These are phyloP conservation scores for Elaphurus davidianus DNA, from an alignment of 2,113 vertebrate species.

Conservation along the genomic window DNA sequence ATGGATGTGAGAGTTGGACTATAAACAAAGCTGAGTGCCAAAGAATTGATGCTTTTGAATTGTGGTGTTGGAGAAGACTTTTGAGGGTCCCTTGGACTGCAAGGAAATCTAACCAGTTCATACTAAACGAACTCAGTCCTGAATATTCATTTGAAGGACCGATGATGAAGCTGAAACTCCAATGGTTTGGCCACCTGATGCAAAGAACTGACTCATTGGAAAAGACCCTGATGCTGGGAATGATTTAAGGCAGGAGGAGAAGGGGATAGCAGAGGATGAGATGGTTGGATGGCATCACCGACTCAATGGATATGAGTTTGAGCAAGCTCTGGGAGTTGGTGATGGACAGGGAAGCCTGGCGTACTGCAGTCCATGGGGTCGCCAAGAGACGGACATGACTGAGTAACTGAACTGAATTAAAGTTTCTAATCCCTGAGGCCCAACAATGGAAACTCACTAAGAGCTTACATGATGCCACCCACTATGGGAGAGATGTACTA, in stretches of 20 bases:
- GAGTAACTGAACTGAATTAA: background rate
- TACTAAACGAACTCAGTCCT: background rate
- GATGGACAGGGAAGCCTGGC: background rate
- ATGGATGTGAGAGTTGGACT: background rate
- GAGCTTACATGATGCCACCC: background rate
- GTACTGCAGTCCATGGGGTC: background rate
- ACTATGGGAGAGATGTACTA: background rate
- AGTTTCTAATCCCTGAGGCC: background rate
- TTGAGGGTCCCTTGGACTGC: background rate
- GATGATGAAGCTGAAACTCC: background rate
- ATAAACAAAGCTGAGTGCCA: background rate
- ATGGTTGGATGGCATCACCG: background rate
- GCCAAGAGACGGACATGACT: rapidly evolving
- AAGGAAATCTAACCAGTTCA: background rate
- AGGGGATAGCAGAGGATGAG: background rate
- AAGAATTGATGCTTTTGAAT: background rate
- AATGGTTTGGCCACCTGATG: background rate
- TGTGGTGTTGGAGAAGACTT: background rate
- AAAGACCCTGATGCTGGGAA: background rate
- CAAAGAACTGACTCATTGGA: background rate
- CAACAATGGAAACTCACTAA: background rate
- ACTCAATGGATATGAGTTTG: background rate
- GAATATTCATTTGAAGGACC: background rate
- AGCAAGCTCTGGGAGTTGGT: background rate
- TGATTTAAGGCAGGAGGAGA: background rate